A percentile compares a stretch with the other conserved stretches of the same genome.
phyloP scores from a whole-genome alignment of 2,113 vertebrate genomes.

The Cyphomyrus plagiostoma region DNA sequence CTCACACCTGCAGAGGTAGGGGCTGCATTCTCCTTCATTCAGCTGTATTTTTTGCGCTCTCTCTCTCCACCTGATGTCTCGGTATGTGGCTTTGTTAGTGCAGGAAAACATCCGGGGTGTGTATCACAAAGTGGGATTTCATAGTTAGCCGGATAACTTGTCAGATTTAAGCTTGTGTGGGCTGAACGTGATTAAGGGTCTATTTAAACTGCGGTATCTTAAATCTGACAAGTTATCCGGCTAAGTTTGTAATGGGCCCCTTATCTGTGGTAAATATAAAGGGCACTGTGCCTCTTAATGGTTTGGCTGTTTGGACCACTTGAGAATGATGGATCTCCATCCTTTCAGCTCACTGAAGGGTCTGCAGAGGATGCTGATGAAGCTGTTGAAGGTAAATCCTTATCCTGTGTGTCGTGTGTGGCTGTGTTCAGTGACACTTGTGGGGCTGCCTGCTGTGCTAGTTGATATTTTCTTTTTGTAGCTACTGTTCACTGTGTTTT shows the following conservation, averaged over 20 bases:
- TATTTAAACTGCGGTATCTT: not conserved
- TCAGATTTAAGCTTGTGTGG: not conserved
- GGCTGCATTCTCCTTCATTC: not conserved
- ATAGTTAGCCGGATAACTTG: not conserved
- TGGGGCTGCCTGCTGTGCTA: not conserved
- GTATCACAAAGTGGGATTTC: not conserved
- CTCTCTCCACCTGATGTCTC: too few relatives aligned
- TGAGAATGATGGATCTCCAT: not conserved
- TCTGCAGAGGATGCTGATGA: constrained; percentile 54
- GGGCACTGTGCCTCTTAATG: not conserved
- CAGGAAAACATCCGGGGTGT: not conserved
- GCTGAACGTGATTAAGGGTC: not conserved
- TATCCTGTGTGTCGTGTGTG: not conserved
- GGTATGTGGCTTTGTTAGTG: not conserved
- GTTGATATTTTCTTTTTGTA: not conserved
- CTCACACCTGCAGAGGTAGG: constrained; percentile 52
- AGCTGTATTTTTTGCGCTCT: not conserved
- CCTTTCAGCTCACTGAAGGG: constrained; percentile 43
- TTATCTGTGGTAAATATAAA: not conserved
- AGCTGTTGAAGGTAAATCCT: constrained; percentile 53
- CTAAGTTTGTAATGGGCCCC: not conserved
- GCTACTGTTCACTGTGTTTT: not conserved
- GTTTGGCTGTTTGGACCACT: not conserved
- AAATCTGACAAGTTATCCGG: not conserved
- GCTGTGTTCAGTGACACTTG: not conserved